Evolutionary conservation across 2,888 invertebrate species (phyloP).

Genomic region (Clostera curtula): DNA sequence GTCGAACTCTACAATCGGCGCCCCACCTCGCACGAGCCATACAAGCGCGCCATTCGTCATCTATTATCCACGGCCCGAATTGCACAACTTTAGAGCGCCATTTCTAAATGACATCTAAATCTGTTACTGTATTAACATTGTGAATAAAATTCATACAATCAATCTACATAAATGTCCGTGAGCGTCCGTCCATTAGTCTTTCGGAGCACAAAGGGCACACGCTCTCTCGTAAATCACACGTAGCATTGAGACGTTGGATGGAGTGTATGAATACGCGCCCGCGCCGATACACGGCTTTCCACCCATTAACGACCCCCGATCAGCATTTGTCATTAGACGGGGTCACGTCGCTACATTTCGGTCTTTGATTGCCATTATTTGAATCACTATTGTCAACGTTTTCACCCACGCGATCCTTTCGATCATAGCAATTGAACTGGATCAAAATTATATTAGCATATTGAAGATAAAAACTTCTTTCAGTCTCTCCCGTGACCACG

Average conservation of each 20-base stretch:
- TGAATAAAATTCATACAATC: constrained; percentile 76
- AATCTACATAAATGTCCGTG: constrained; percentile 76
- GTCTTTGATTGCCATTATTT: constrained; percentile 7
- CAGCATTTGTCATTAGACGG: constrained; percentile 52
- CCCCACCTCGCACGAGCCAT: constrained; percentile 65
- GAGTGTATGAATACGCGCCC: constrained; percentile 56
- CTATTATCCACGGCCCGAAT: constrained; percentile 74
- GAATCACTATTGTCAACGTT: constrained; percentile 3
- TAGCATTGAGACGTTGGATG: constrained; percentile 69
- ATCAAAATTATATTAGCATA: too few species aligned
- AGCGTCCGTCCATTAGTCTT: constrained; percentile 75
- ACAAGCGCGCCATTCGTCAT: constrained; percentile 69
- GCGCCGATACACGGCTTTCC: constrained; percentile 44
- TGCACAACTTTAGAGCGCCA: constrained; percentile 75
- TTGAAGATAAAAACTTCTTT: too few species aligned
- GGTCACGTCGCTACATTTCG: constrained; percentile 24
- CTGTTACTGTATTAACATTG: constrained; percentile 75
- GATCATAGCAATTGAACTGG: too few species aligned
- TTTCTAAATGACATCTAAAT: constrained; percentile 76
- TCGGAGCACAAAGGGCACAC: constrained; percentile 72
- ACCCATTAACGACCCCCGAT: constrained; percentile 63
- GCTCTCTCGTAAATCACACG: constrained; percentile 73
- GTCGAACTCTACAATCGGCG: constrained; percentile 40
- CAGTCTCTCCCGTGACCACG: too few species aligned
- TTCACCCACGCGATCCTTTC: too few species aligned